These are phyloP conservation scores for Heliornis fulica DNA, from an alignment of 2,113 vertebrate genomes.

Conservation along the genomic window DNA sequence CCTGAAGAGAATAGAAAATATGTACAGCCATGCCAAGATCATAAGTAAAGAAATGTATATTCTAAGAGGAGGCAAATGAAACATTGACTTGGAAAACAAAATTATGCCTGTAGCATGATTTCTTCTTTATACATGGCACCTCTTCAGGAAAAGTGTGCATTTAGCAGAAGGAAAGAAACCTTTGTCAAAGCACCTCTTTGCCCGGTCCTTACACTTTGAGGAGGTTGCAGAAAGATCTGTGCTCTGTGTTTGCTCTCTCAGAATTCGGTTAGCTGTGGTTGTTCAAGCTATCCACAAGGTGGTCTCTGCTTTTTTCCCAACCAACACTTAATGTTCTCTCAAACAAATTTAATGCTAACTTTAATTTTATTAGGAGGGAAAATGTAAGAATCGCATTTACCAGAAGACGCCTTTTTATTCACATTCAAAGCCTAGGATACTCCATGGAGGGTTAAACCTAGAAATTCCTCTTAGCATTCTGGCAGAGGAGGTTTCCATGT, in stretches of 20 bases:
- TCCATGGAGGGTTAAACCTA: conserved; percentile 24
- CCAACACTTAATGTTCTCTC: background rate
- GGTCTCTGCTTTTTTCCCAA: conserved; percentile 1
- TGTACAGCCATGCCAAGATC: conserved; percentile 22
- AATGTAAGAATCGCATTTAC: background rate
- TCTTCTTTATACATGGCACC: conserved; percentile 9
- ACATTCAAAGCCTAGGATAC: background rate
- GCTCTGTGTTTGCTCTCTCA: background rate
- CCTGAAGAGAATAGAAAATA: conserved; percentile 55
- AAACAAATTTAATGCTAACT: background rate
- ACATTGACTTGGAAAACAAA: conserved; percentile 26
- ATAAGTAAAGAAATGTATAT: conserved; percentile 15
- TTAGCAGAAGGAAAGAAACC: background rate
- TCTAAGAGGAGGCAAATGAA: conserved; percentile 40
- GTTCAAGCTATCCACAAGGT: background rate
- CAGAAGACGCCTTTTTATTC: background rate
- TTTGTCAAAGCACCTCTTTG: background rate
- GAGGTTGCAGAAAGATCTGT: background rate
- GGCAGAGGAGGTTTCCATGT: conserved; percentile 37
- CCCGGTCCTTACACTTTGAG: background rate
- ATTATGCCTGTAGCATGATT: background rate
- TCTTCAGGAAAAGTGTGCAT: conserved; percentile 22
- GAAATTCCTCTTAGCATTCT: conserved; percentile 30
- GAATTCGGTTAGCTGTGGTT: background rate
- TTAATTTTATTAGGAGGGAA: no score